Evolutionary conservation across 2,797 vertebrate genomes (phyloP), one percentile per base, ranked within the genome.

Genomic region (Anolis apletophallus): DNA sequence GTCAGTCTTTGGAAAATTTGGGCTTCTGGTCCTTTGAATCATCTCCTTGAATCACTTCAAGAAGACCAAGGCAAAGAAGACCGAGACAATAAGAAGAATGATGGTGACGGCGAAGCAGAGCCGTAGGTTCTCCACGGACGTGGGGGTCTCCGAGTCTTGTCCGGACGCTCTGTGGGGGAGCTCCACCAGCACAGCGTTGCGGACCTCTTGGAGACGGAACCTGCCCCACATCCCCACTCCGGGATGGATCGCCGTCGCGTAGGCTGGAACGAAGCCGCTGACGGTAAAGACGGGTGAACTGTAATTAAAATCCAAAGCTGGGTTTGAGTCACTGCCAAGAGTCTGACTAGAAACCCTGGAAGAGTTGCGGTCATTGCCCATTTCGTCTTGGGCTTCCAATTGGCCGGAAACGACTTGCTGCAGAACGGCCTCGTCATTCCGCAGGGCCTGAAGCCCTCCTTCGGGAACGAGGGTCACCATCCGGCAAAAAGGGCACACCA

Each of bases 401-500:
- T 0, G 8, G 0, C 23, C 7, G 5, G 61, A 36, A 0, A 5
- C 11, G 0, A 11, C 13, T 0, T 0, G 21, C 9, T 9, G 61
- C 11, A 1, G 76, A 50, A 83, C 86, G 0, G 77, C 80, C 57
- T 91, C 87, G 1, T 93, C 83, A 0, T 90, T 69, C 78, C 59
- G 84, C 77, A 91, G 36, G 12, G 77, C 75, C 36, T 50, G 16
- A 36, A 57, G n/a, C 1, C 86, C 92, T 12, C 29, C 72, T 21
- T 94, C 88, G 0, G 95, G 94, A 79, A 95, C 69, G 34, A 92
- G 72, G 0, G 93, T 94, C 88, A 94, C 94, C 12, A 0, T 90
- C 88, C 95, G 94, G 93, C 95, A 95, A 91, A 95, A 95, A 23
- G 95, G 95, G 68, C 95, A 96, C 83, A 92, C 91, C 91, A 95